Evolutionary conservation across 1,140 invertebrate species (phyloP).

Genomic region (Drosophila baimaii): DNA sequence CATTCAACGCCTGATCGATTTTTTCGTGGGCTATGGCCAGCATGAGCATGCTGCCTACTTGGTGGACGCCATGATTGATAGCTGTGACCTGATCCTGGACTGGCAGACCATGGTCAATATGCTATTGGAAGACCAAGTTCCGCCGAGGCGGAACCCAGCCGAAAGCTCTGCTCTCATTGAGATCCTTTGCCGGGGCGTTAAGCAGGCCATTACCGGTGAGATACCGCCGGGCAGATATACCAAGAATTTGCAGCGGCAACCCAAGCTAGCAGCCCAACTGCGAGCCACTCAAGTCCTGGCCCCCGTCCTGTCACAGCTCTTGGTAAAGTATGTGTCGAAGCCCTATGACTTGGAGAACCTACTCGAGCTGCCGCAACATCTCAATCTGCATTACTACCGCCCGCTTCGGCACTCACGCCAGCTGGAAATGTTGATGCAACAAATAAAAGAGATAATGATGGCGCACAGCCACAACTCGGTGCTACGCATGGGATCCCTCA

Average conservation of each 20-base stretch:
- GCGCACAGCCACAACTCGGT: neutral
- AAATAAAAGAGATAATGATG: slow-evolving; percentile 35
- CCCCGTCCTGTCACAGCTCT: slow-evolving; percentile 9
- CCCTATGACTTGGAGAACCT: slow-evolving; percentile 32
- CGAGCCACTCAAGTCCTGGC: slow-evolving; percentile 22
- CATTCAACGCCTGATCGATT: slow-evolving; percentile 21
- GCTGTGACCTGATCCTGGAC: slow-evolving; percentile 26
- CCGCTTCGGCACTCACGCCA: neutral
- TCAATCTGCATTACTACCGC: neutral
- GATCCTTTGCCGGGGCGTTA: slow-evolving; percentile 39
- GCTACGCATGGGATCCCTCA: slow-evolving; percentile 29
- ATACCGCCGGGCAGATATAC: slow-evolving; percentile 61
- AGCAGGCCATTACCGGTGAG: slow-evolving; percentile 54
- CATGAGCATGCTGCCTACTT: slow-evolving; percentile 63
- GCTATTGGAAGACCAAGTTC: slow-evolving; percentile 8
- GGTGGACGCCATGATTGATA: slow-evolving; percentile 46
- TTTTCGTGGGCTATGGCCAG: slow-evolving; percentile 18
- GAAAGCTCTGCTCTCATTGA: slow-evolving; percentile 48
- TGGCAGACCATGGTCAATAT: slow-evolving; percentile 54
- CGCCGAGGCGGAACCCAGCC: neutral
- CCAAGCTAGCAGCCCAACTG: slow-evolving; percentile 2
- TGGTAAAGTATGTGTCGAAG: neutral
- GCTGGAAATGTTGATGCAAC: slow-evolving; percentile 7
- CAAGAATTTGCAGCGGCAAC: slow-evolving; percentile 15
- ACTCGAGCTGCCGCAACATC: slow-evolving; percentile 40